Percentiles rank a stretch among this genome's conserved stretches.
Conservation (phyloP, 2,888 invertebrate genomes). For the Resseliella maxima region DNA sequence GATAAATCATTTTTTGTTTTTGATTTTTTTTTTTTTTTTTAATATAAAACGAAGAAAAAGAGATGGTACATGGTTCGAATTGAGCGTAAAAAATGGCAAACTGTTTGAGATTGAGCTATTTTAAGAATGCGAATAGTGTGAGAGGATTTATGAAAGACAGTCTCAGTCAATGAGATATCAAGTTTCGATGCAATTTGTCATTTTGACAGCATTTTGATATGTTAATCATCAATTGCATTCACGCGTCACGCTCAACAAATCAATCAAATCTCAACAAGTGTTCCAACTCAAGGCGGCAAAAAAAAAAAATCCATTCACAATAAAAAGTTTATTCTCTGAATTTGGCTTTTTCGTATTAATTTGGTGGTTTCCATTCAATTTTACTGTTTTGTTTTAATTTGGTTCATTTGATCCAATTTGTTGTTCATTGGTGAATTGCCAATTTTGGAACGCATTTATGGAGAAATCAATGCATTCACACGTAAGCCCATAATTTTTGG, state of each 20-base stretch:
- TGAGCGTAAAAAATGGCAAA: too few species aligned
- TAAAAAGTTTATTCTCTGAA: too few species aligned
- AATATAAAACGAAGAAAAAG: not conserved
- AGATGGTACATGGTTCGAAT: not conserved
- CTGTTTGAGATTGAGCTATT: not conserved
- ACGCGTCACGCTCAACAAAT: not conserved
- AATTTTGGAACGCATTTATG: not conserved
- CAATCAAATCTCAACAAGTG: not conserved
- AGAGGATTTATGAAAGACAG: not conserved
- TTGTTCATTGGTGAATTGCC: not conserved
- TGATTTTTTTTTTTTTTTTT: too few species aligned
- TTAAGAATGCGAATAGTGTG: not conserved
- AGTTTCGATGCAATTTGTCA: constrained; percentile 27
- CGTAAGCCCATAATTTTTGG: not conserved
- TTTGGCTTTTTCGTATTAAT: not conserved
- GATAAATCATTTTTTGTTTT: constrained; percentile 17
- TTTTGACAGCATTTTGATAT: constrained; percentile 32
- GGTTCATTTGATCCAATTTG: not conserved
- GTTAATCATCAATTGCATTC: constrained; percentile 16
- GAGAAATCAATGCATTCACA: constrained; percentile 12
- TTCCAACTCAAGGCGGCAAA: not conserved
- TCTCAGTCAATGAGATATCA: constrained; percentile 5
- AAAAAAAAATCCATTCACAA: too few species aligned
- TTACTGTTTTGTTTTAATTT: not conserved
- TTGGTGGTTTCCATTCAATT: not conserved